Conservation (phyloP, 2,113 vertebrate species). For the Dasyurus viverrinus region DNA sequence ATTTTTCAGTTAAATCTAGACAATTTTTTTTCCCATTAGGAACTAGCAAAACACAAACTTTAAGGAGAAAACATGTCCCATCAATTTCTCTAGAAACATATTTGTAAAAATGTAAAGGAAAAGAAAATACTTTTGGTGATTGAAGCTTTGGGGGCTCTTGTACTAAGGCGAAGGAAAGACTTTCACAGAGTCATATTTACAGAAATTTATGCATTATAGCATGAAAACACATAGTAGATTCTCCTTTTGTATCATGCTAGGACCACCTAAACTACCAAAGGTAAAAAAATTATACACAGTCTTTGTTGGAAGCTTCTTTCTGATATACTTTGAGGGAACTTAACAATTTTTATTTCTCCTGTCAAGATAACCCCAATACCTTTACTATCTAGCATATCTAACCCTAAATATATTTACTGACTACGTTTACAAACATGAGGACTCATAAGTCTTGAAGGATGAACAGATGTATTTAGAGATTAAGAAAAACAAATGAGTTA, state of each 20-base stretch:
- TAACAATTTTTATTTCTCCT: not conserved
- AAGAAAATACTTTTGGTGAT: not conserved
- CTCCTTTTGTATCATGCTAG: not conserved
- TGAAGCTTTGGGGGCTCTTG: not conserved
- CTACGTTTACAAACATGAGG: not conserved
- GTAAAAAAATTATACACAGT: not conserved
- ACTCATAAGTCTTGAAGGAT: not conserved
- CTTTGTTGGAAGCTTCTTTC: not conserved
- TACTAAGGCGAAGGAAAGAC: not conserved
- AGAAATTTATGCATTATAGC: not conserved
- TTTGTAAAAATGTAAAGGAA: not conserved
- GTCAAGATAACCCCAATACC: not conserved
- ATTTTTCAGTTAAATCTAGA: not conserved
- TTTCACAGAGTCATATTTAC: not conserved
- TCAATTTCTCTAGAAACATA: not conserved
- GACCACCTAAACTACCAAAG: not conserved
- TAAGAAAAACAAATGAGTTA: not conserved
- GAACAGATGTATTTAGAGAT: not conserved
- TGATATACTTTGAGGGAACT: not conserved
- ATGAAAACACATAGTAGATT: not conserved
- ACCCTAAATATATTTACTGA: not conserved
- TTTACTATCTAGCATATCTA: not conserved
- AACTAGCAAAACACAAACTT: not conserved
- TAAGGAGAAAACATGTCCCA: not conserved
- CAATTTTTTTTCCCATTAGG: not conserved